Conservation (phyloP, 2,888 invertebrate genomes). For the Xylocampa areola region DNA sequence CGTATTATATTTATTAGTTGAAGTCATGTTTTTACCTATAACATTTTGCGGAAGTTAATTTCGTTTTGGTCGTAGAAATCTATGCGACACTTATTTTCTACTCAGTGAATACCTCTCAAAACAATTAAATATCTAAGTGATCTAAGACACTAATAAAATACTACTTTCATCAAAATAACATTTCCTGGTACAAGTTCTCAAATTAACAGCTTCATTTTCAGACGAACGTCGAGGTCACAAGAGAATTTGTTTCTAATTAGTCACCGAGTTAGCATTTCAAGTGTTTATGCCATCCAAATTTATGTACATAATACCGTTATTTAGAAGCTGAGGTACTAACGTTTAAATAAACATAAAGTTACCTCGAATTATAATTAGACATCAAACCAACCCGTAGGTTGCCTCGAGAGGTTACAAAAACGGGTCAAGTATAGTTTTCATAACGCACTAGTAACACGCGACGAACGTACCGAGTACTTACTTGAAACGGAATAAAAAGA, state of each 20-base stretch:
- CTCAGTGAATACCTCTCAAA: no score
- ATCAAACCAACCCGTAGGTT: conserved; percentile 61
- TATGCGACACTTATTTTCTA: no score
- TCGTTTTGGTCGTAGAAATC: no score
- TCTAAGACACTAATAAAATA: no score
- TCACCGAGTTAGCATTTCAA: background rate
- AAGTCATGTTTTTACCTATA: no score
- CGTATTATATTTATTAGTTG: no score
- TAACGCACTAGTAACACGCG: conserved; percentile 71
- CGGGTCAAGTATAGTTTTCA: conserved; percentile 79
- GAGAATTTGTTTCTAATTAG: background rate
- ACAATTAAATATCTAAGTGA: no score
- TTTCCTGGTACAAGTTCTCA: background rate
- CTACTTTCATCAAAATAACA: background rate
- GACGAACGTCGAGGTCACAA: background rate
- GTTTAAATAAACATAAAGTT: conserved; percentile 66
- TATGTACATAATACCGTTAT: background rate
- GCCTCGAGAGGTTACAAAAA: conserved; percentile 69
- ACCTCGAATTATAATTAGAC: conserved; percentile 68
- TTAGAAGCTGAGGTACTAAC: conserved; percentile 34
- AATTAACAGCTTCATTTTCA: background rate
- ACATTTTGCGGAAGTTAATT: no score
- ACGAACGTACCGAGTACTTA: conserved; percentile 46
- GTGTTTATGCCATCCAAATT: background rate
- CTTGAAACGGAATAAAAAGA: conserved; percentile 46